phyloP scores from a whole-genome alignment of 1,140 invertebrate genomes.

The Leptoteleia sp. region DNA sequence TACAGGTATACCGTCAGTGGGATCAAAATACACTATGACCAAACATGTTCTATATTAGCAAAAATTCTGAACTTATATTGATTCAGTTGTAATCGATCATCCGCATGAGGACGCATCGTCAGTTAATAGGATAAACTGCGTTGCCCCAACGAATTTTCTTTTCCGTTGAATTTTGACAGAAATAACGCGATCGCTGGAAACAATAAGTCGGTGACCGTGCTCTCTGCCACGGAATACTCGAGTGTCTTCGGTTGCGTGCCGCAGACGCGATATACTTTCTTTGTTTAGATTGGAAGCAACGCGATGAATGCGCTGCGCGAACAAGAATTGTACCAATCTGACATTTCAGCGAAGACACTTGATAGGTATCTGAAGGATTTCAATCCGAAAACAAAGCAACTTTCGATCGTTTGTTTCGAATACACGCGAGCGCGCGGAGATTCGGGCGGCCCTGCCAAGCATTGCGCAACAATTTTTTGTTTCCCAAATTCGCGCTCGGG shows the following conservation, averaged over 20 bases:
- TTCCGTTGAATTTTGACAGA: slow-evolving; percentile 81
- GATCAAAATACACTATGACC: too few relatives aligned
- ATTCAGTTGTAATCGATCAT: too few relatives aligned
- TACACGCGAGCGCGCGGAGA: too few relatives aligned
- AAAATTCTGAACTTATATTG: too few relatives aligned
- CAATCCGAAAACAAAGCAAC: slow-evolving; percentile 5
- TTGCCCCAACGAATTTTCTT: too few relatives aligned
- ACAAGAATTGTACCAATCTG: slow-evolving; percentile 56
- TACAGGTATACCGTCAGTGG: too few relatives aligned
- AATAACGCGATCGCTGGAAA: slow-evolving; percentile 78
- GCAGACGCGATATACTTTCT: slow-evolving; percentile 42
- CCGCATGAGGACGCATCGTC: too few relatives aligned
- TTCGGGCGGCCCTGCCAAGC: too few relatives aligned
- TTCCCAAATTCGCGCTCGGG: too few relatives aligned
- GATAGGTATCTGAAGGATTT: slow-evolving; percentile 44
- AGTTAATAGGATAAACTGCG: too few relatives aligned
- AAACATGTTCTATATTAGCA: too few relatives aligned
- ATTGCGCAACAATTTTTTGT: too few relatives aligned
- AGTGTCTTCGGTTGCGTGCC: slow-evolving; percentile 41
- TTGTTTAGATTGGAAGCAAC: slow-evolving; percentile 53
- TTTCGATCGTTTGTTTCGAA: slow-evolving; percentile 35
- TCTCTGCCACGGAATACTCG: slow-evolving; percentile 74
- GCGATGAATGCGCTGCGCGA: slow-evolving; percentile 37
- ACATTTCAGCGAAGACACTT: slow-evolving; percentile 51
- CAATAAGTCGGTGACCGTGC: slow-evolving; percentile 76